Base-by-base conservation (phyloP, 2,888 invertebrate genomes). In the Nesidiocoris tenuis region DNA sequence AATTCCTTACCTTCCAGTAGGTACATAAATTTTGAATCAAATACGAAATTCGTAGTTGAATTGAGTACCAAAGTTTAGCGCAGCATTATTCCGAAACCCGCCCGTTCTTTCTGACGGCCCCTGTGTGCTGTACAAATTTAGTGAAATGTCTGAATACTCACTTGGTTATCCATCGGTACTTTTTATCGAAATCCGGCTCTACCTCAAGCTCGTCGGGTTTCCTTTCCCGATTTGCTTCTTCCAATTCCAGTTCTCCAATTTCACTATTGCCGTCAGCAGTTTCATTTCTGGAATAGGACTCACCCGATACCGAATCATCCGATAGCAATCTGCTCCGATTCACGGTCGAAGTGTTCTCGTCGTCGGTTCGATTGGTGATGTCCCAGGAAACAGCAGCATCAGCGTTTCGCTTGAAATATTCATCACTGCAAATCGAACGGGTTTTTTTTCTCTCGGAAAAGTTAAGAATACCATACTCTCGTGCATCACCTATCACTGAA, bases 371-470 rank as follows among this genome's bases (percentile, higher is more conserved):
- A 72, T 80, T 82, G 83, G 81, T 85, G 84, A 90, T 86, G 81
- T 88, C 87, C 84, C 87, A 88, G 0, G 84, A 85, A 75, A 85
- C 83, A 1, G 87, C 86, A 59, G 86, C 85, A 75, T 88, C 87
- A 22, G 88, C 85, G 81, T 88, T 85, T 0, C 87, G 84, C 78
- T 85, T 86, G 81, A 87, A 85, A 84, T 90, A 88, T 85, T 92
- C 87, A 77, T 86, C 84, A 81, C 86, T 84, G 55, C 83, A 82
- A 78, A 71, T 7, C 5, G 24, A 19, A 57, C 9, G 65, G 7
- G 7, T 65, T 61, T 18, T 16, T 61, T 61, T 61, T 17, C 18
- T 18, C n/a, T n/a, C n/a, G n/a, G n/a, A n/a, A n/a, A n/a, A n/a
- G 16, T 55, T 55, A 55, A 12, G n/a, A n/a, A n/a, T n/a, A n/a